Evolutionary conservation across 2,113 vertebrate species (phyloP).

Genomic region (Paradoxurus hermaphroditus): DNA sequence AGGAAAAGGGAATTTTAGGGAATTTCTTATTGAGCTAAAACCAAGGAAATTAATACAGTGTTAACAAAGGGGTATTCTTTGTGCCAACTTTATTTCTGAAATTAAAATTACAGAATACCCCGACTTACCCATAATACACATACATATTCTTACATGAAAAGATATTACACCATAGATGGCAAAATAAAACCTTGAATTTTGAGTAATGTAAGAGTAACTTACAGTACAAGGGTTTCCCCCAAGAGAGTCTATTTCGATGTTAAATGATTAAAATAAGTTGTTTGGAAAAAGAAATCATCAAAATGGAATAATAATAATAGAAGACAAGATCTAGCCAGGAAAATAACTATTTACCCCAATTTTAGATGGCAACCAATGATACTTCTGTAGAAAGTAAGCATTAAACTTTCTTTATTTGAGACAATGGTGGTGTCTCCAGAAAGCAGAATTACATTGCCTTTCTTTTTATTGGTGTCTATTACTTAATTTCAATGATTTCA

Average conservation of each 20-base stretch:
- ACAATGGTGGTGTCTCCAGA: background rate
- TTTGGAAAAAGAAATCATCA: background rate
- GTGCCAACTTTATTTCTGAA: background rate
- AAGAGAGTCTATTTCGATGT: background rate
- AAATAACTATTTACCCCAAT: background rate
- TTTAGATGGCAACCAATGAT: background rate
- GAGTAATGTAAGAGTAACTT: background rate
- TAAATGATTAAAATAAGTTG: background rate
- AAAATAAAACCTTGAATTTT: background rate
- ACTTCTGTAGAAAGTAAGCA: background rate
- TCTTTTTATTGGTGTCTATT: background rate
- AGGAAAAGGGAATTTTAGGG: background rate
- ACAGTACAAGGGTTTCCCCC: background rate
- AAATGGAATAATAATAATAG: background rate
- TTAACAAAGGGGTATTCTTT: background rate
- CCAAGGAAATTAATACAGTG: background rate
- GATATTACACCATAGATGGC: background rate
- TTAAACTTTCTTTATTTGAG: background rate
- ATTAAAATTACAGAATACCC: background rate
- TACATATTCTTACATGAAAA: background rate
- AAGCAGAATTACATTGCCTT: background rate
- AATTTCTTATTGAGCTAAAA: background rate
- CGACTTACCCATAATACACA: background rate
- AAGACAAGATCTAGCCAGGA: background rate
- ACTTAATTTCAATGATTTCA: background rate